Evolutionary conservation across 1,140 invertebrate genomes (phyloP).

Genomic region (Ooceraea biroi): DNA sequence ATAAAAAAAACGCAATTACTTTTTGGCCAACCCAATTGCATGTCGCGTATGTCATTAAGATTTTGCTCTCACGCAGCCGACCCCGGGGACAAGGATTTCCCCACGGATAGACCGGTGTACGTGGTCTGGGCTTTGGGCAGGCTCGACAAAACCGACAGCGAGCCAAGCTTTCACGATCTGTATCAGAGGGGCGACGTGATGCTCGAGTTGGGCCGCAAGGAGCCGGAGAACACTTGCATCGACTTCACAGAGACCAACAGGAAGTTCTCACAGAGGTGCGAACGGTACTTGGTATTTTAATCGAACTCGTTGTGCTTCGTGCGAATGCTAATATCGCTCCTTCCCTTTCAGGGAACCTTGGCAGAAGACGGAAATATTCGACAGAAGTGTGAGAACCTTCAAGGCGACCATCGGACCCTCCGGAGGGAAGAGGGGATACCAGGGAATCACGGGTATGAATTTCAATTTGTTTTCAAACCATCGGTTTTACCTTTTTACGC

Average conservation of each 20-base stretch:
- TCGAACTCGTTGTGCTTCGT: not conserved
- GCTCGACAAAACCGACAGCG: slow-evolving; percentile 90
- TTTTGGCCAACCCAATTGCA: no score
- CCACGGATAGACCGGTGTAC: slow-evolving; percentile 89
- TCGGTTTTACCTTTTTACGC: not conserved
- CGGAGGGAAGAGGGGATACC: slow-evolving; percentile 91
- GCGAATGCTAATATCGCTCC: not conserved
- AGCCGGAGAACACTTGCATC: slow-evolving; percentile 90
- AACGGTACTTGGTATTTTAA: not conserved
- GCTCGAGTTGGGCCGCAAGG: slow-evolving; percentile 89
- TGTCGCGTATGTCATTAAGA: not conserved
- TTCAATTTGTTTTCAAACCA: not conserved
- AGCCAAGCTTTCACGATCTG: slow-evolving; percentile 94
- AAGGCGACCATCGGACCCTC: slow-evolving; percentile 93
- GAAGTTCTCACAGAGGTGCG: slow-evolving; percentile 76
- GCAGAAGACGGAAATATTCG: slow-evolving; percentile 92
- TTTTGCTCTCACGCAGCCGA: slow-evolving; percentile 88
- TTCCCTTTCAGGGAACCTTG: slow-evolving; percentile 88
- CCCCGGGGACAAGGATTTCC: slow-evolving; percentile 91
- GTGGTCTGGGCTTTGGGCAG: slow-evolving; percentile 95
- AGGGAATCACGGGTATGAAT: slow-evolving; percentile 90
- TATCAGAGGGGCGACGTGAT: slow-evolving; percentile 91
- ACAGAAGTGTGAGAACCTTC: slow-evolving; percentile 92
- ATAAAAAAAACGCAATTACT: no score
- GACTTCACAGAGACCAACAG: slow-evolving; percentile 88